Percentiles rank a stretch among this genome's conserved stretches.
Evolutionary conservation across 2,797 vertebrate species (phyloP).

Genomic region (Nothura maculosa): DNA sequence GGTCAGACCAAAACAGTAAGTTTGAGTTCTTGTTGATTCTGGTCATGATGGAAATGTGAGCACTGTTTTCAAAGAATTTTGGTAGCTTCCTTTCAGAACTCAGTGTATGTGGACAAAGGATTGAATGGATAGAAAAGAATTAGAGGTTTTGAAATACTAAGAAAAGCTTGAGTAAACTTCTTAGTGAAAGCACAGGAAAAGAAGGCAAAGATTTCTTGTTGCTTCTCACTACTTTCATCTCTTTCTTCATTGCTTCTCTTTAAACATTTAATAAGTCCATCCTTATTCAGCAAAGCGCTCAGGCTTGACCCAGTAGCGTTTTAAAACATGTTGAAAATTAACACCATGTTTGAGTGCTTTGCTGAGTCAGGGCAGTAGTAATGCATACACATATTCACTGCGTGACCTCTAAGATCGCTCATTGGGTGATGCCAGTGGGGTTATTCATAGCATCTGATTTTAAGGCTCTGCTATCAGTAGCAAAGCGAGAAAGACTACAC

Average conservation of each 20-base stretch:
- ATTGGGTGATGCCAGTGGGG: background rate
- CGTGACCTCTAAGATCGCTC: background rate
- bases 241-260: background rate
- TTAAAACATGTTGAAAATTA: constrained; percentile 40
- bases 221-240: background rate
- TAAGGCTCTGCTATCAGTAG: background rate
- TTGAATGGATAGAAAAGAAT: background rate
- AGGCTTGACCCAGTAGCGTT: background rate
- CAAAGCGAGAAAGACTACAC: background rate
- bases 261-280: background rate
- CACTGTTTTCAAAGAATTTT: background rate
- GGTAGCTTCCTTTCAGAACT: background rate
- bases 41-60: background rate
- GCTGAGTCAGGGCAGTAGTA: constrained; percentile 34
- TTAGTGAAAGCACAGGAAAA: background rate
- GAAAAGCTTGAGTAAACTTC: background rate
- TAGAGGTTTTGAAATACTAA: background rate
- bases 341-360: background rate
- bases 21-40: background rate
- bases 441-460: background rate
- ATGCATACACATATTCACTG: background rate
- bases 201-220: background rate
- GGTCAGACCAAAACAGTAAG: background rate
- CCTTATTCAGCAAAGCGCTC: background rate
- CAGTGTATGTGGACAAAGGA: background rate